Evolutionary conservation across 2,113 vertebrate species (phyloP), one percentile per base, ranked within the genome.

Genomic region (Lagopus leucura): DNA sequence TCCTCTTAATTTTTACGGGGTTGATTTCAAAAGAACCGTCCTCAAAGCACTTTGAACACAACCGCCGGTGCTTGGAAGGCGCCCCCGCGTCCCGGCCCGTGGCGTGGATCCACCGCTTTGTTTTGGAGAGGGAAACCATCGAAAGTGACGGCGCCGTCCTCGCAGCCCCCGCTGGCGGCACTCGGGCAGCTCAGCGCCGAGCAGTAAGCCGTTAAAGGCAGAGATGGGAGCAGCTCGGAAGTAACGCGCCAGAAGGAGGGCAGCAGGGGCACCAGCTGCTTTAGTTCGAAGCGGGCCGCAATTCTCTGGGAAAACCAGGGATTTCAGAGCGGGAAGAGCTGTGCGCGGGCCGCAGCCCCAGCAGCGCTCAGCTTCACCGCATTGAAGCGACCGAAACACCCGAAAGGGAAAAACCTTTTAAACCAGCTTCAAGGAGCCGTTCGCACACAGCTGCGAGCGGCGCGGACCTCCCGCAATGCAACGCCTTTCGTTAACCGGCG

Each of bases 351-450:
- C 16, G 12, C 50, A 25, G 50, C 50, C 67, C 8, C 54, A 19
- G 8, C 27, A 36, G 0, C n/a, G n/a, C 0, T 0, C 1, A 0
- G 21, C 13, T 27, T 42, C 42, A 28, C 40, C 3, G 1, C 57
- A 47, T 34, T 20, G n/a, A 42, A 27, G 20, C 6, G 0, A 19
- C 3, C 20, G 13, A 13, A 1, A 8, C 4, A 21, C 1, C 89
- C 61, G 86, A 42, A 55, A 88, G 36, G 52, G 3, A 48, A 65
- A 40, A 69, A 8, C 1, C 27, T 45, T 54, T 20, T n/a, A 61
- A 36, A 65, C 42, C 60, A 70, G 17, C 20, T 0, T 8, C 12
- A 30, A 19, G 2, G 27, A 3, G 1, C 34, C 15, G 2, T 4
- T 17, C 55, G 17, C 6, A 5, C 2, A 21, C 60, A 69, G 28